Evolutionary conservation across 2,797 vertebrate species (phyloP).

Genomic region (Gymnothorax javanicus): DNA sequence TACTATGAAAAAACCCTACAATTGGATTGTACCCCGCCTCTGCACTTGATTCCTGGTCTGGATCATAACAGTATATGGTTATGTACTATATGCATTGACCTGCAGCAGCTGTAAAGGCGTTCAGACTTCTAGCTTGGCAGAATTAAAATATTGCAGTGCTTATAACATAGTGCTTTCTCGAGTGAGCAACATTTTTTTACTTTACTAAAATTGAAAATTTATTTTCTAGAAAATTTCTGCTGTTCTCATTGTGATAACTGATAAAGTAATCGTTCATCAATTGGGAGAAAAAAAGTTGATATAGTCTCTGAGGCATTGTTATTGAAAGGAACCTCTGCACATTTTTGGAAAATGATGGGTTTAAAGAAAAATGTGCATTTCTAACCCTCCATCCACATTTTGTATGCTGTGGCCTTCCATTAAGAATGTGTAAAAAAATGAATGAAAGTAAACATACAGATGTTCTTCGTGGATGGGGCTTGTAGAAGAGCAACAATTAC

Average conservation of each 20-base stretch:
- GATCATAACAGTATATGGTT: neutral
- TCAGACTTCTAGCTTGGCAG: neutral
- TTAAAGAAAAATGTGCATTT: slow-evolving; percentile 54
- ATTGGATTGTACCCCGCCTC: too few relatives aligned
- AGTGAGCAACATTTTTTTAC: neutral
- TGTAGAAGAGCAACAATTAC: slow-evolving; percentile 60
- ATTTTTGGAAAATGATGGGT: slow-evolving; percentile 57
- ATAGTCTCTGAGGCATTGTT: slow-evolving; percentile 33
- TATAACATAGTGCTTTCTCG: neutral
- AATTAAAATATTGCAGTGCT: neutral
- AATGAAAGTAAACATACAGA: slow-evolving; percentile 72
- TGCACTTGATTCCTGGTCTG: too few relatives aligned
- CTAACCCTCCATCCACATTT: slow-evolving; percentile 38
- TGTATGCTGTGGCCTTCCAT: slow-evolving; percentile 54
- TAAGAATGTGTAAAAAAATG: slow-evolving; percentile 43
- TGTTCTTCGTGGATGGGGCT: slow-evolving; percentile 68
- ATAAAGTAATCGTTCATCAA: neutral
- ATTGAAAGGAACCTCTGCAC: slow-evolving; percentile 31
- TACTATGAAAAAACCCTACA: too few relatives aligned
- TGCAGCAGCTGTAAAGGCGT: neutral
- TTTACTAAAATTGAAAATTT: neutral
- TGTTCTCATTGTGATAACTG: neutral
- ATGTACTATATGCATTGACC: neutral
- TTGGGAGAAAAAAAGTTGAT: slow-evolving; percentile 15
- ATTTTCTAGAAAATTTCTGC: neutral